Percentiles rank a stretch among this genome's conserved stretches.
Evolutionary conservation across 2,113 vertebrate genomes (phyloP).

Genomic region (Sprattus sprattus): DNA sequence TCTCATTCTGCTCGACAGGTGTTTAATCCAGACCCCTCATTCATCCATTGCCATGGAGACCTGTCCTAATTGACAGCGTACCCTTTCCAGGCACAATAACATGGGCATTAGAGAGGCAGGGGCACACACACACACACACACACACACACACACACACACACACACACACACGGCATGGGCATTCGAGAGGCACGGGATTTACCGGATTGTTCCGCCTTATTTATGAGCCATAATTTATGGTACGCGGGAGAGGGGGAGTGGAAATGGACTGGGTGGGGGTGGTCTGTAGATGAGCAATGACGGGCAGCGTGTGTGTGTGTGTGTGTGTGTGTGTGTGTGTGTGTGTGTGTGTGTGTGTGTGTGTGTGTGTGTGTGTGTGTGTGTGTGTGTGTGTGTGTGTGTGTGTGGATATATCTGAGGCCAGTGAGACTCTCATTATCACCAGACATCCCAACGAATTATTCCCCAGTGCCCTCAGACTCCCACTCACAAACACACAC

Average conservation of each 20-base stretch:
- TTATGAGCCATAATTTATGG: constrained; percentile 99
- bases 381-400: constrained; percentile 52
- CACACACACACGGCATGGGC: too few species aligned
- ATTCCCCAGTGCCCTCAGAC: constrained; percentile 66
- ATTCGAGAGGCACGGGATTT: constrained; percentile 66
- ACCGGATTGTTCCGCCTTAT: constrained; percentile 97
- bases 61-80: constrained; percentile 73
- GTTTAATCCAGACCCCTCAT: constrained; percentile 69
- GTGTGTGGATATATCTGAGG: constrained; percentile 89
- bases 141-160: too few species aligned
- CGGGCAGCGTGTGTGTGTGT: constrained; percentile 46
- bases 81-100: constrained; percentile 80
- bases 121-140: too few species aligned
- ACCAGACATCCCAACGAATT: constrained; percentile 97
- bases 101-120: constrained; percentile 72
- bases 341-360: background rate
- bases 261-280: background rate
- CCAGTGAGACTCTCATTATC: constrained; percentile 78
- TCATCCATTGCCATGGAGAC: constrained; percentile 57
- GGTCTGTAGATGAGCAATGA: constrained; percentile 78
- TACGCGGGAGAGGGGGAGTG: constrained; percentile 66
- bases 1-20: constrained; percentile 61
- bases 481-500: background rate
- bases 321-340: background rate
- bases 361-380: background rate